Evolutionary conservation across 1,140 invertebrate species (phyloP), one percentile per base, ranked within the genome.

Genomic region (Cydia splendana): DNA sequence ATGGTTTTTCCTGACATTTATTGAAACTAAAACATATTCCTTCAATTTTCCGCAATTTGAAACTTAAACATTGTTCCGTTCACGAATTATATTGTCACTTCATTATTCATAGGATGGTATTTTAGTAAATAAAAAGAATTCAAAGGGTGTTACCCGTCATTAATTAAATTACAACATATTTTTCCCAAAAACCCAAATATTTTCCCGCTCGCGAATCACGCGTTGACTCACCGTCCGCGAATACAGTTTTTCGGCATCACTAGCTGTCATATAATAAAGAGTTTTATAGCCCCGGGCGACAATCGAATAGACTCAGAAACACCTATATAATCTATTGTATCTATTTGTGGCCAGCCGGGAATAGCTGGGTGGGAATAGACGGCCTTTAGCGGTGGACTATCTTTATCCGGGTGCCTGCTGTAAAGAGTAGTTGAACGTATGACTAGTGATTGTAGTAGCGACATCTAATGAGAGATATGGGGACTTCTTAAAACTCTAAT

Each of bases 301-400:
- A 71, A 48, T 71, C 38, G 3, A 38, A 13, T 13, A 65, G 62
- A 28, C 57, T 4, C 57, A 65, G 0, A 38, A 38, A 67, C 65
- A 67, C 65, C 30, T 67, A 38, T 67, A 67, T 67, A 67, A 34
- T 38, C 15, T 67, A 67, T 67, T 24, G 57, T 62, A 7, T 34
- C 30, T 67, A 67, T 67, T 38, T 67, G 65, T 10, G 30, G 24
- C 28, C 13, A 9, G 65, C 65, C 30, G 65, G 28, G 24, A 67
- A 67, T 67, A 67, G 28, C 65, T 30, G 65, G 28, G 24, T 38
- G 3, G 28, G 65, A 67, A 67, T 67, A 67, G 65, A 67, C 65
- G 65, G 65, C 65, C 65, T 67, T 67, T 67, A 30, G 65, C 10
- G 28, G 30, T 30, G 30, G 20, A 28, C 30, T 38, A 34, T 34